Evolutionary conservation across 2,113 vertebrate genomes (phyloP), one percentile per base, ranked within the genome.

Genomic region (Thalassoma bifasciatum): DNA sequence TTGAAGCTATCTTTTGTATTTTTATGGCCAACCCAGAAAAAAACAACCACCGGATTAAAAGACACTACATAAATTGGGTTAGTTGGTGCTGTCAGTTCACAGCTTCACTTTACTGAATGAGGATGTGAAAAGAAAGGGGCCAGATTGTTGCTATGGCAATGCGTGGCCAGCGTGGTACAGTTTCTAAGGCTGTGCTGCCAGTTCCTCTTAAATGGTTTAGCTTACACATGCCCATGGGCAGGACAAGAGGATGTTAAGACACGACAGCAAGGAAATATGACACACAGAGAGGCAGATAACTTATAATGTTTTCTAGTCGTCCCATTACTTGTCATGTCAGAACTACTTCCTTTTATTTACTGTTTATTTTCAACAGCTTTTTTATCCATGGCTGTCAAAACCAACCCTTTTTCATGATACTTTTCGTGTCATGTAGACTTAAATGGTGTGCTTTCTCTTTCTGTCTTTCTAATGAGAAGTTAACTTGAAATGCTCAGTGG

Each of bases 121-220:
- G 14, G 44, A 46, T 17, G 19, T 74, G 40, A 24, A 3, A 44
- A 61, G 65, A 54, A 47, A 61, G 49, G 38, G 71, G 42, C 38
- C 12, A 26, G 59, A 68, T 24, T 68, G 83, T 86, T 86, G 53
- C 82, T n/a, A 83, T 50, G 49, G 73, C 63, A 82, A 84, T 72
- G 16, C 21, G 38, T 30, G 68, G 37, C 60, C 53, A 75, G 63
- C 16, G 38, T 57, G 51, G 23, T 65, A 60, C 9, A 1, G 74
- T 81, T 71, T 86, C 74, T 21, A 69, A 26, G 54, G 47, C 61
- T 78, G 46, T 24, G 17, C 74, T 72, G 61, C 69, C 46, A 69
- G 57, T 79, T 74, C 74, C 64, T 68, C 60, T 61, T 69, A 51
- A 65, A 56, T 30, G 60, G 23, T 56, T 70, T 14, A 40, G 70